Base-by-base conservation (phyloP, 53 echinoderm and acorn worm species). In the Echinarachnius parma region DNA sequence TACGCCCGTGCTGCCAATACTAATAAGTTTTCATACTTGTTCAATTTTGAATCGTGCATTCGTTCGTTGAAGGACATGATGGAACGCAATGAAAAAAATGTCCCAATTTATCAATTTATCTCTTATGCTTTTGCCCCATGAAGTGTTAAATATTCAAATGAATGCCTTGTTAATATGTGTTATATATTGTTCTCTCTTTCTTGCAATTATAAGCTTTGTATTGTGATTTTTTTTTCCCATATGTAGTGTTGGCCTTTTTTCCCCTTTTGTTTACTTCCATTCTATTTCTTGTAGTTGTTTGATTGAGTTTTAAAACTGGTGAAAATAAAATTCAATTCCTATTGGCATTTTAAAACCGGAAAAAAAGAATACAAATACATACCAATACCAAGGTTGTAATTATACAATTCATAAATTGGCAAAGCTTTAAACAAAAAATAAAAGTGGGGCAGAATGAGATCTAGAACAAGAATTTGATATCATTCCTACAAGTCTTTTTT, bases 301-400 rank as follows among this genome's bases (percentile, higher is more conserved):
- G 55, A 34, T 72, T 54, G 57, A 56, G 35, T 72, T 56, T 34
- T 10, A 57, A 25, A 54, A 45, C 36, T 72, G 74, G 74, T 72
- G 55, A 72, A 72, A 72, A 72, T 72, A 72, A 72, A 72, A 72
- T 72, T 72, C 74, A 55, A 72, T 72, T 72, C 74, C 74, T 56
- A 57, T 72, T 72, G 74, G 74, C 57, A 72, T 72, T 72, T 72
- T 72, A 72, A 69, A 72, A 72, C 74, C 57, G 36, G 56, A 72
- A n/a, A n/a, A n/a, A n/a, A n/a, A n/a, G n/a, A n/a, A n/a, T n/a
- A n/a, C n/a, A n/a, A n/a, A n/a, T n/a, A n/a, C n/a, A n/a, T n/a
- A n/a, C n/a, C n/a, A n/a, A n/a, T n/a, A n/a, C n/a, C n/a, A n/a
- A n/a, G n/a, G n/a, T n/a, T n/a, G n/a, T n/a, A n/a, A n/a, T n/a